Evolutionary conservation across 1,140 invertebrate genomes (phyloP).

Genomic region (Pogonomyrmex californicus): DNA sequence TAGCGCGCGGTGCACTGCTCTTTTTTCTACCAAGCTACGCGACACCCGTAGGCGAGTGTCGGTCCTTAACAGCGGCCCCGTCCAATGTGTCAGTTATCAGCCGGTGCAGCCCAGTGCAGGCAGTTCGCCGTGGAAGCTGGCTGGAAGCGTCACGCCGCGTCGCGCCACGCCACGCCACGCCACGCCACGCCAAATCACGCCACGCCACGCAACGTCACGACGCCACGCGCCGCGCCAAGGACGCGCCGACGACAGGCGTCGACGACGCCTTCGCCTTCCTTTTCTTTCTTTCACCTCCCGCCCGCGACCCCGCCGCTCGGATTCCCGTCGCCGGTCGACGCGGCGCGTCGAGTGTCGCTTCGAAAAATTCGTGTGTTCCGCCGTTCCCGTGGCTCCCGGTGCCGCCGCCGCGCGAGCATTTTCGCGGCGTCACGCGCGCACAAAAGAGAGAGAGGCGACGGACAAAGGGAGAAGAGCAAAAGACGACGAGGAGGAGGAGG

Average conservation of each 20-base stretch:
- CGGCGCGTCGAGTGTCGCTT: neutral
- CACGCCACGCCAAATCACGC: neutral
- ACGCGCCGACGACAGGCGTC: slow-evolving; percentile 48
- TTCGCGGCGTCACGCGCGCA: neutral
- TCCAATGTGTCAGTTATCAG: slow-evolving; percentile 50
- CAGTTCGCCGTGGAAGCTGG: slow-evolving; percentile 51
- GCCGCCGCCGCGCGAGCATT: slow-evolving; percentile 5
- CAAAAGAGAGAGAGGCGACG: neutral
- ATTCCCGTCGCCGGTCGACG: slow-evolving; percentile 10
- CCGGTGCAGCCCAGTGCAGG: neutral
- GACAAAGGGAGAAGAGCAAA: neutral
- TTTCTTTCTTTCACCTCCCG: neutral
- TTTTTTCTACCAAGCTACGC: neutral
- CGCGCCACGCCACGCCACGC: neutral
- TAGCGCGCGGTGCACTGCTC: neutral
- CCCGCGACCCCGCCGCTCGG: neutral
- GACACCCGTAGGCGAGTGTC: neutral
- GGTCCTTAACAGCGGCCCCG: neutral
- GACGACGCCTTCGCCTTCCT: slow-evolving; percentile 4
- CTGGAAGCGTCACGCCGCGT: slow-evolving; percentile 23
- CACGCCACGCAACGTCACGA: neutral
- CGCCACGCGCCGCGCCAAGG: slow-evolving; percentile 40
- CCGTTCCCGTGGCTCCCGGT: neutral
- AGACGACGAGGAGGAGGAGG: neutral
- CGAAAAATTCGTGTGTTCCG: slow-evolving; percentile 1